Percentiles rank a stretch among this genome's conserved stretches.
Evolutionary conservation across 1,140 invertebrate species (phyloP).

Genomic region (Pseudomyrmex pallidus): DNA sequence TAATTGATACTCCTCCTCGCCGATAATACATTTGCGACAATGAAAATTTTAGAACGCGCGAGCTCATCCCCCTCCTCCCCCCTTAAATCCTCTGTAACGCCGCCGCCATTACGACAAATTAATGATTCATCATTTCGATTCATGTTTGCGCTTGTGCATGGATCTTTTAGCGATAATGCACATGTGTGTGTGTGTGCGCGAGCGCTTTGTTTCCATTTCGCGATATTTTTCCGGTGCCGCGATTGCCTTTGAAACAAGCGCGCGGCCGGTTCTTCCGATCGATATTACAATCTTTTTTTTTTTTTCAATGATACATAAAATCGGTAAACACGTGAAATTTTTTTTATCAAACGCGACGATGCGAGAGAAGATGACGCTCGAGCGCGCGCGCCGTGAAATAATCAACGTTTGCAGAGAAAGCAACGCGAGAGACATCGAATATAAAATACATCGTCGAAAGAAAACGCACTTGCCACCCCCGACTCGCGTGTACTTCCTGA

Average conservation of each 20-base stretch:
- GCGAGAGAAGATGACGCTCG: too few relatives aligned
- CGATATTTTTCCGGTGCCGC: not conserved
- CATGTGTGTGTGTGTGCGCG: too few relatives aligned
- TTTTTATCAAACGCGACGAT: too few relatives aligned
- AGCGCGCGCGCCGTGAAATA: too few relatives aligned
- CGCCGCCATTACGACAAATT: conserved; percentile 40
- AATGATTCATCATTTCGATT: conserved; percentile 40
- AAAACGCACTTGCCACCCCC: not conserved
- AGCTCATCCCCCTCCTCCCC: not conserved
- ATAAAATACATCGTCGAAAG: not conserved
- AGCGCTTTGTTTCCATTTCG: too few relatives aligned
- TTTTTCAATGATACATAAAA: too few relatives aligned
- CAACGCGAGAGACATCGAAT: not conserved
- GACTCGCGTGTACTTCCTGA: not conserved
- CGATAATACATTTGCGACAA: conserved; percentile 49
- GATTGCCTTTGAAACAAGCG: too few relatives aligned
- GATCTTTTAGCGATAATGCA: not conserved
- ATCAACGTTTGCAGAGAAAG: not conserved
- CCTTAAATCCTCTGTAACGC: conserved; percentile 20
- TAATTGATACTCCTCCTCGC: conserved; percentile 33
- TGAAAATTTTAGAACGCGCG: conserved; percentile 51
- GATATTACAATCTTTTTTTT: too few relatives aligned
- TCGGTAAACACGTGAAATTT: too few relatives aligned
- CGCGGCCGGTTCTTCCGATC: too few relatives aligned
- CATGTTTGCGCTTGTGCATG: not conserved